Evolutionary conservation across 2,113 vertebrate genomes (phyloP).

Genomic region (Chlamydotis undulata): DNA sequence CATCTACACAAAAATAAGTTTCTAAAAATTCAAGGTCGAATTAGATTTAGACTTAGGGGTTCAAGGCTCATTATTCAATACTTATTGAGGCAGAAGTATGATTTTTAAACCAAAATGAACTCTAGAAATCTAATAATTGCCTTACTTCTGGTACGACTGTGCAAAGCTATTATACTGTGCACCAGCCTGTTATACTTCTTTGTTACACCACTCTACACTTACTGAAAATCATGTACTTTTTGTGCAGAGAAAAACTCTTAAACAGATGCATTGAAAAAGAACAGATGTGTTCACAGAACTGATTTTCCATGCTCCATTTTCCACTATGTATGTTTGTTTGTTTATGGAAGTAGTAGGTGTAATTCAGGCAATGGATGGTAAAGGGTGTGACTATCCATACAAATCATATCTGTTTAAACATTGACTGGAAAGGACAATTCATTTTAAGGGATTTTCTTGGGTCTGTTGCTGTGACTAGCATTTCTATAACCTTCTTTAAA

Average conservation of each 20-base stretch:
- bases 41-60: conserved; percentile 45
- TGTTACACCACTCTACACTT: neutral
- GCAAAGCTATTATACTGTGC: conserved; percentile 22
- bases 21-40: conserved; percentile 58
- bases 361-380: neutral
- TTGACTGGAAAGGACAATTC: neutral
- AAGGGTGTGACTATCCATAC: neutral
- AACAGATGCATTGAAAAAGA: conserved; percentile 23
- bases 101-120: conserved; percentile 70
- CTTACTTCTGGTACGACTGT: conserved; percentile 19
- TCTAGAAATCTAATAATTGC: conserved; percentile 62
- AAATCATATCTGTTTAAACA: conserved; percentile 2
- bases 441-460: neutral
- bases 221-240: conserved; percentile 17
- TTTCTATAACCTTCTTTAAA: neutral
- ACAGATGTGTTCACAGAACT: conserved; percentile 32
- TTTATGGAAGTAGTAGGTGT: neutral
- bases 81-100: conserved; percentile 58
- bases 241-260: conserved; percentile 29
- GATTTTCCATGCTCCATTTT: conserved; percentile 51
- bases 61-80: conserved; percentile 52
- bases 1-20: conserved; percentile 40
- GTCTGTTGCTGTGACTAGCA: neutral
- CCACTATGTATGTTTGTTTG: neutral
- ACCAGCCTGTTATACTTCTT: neutral